Conservation (phyloP, 2,888 invertebrate species). For the Pristionchus fissidentatus region DNA sequence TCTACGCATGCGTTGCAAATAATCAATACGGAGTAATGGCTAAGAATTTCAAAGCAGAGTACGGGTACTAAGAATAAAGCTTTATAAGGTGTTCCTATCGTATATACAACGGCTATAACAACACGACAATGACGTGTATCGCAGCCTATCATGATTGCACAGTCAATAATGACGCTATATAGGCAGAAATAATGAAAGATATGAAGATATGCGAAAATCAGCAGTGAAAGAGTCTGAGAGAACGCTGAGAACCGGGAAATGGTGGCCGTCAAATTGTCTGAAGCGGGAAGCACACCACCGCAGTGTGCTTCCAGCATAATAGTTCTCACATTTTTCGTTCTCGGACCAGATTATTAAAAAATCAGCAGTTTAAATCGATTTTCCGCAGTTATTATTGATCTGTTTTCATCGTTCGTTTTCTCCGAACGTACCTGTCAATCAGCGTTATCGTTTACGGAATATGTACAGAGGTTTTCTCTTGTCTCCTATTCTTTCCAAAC, state of each 20-base stretch:
- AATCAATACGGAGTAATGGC: conserved; percentile 75
- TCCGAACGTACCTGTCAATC: background rate
- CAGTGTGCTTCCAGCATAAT: no score
- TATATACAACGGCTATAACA: background rate
- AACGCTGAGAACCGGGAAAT: no score
- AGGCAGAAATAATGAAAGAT: background rate
- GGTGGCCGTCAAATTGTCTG: no score
- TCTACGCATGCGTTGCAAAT: conserved; percentile 74
- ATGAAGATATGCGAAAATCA: background rate
- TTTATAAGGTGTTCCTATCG: background rate
- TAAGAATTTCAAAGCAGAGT: conserved; percentile 75
- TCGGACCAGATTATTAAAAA: background rate
- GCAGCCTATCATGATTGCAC: background rate
- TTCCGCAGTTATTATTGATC: background rate
- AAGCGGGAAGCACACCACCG: no score
- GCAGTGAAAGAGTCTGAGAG: background rate
- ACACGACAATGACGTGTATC: background rate
- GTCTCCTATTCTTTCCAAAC: background rate
- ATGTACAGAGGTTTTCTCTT: background rate
- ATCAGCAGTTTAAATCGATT: background rate
- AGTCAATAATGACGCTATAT: no score
- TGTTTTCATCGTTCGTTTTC: background rate
- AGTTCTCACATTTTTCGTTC: no score
- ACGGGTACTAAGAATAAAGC: conserved; percentile 66
- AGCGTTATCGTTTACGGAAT: background rate